These are phyloP conservation scores for Xenopus petersii DNA, from an alignment of 2,797 vertebrate genomes.

Conservation along the genomic window DNA sequence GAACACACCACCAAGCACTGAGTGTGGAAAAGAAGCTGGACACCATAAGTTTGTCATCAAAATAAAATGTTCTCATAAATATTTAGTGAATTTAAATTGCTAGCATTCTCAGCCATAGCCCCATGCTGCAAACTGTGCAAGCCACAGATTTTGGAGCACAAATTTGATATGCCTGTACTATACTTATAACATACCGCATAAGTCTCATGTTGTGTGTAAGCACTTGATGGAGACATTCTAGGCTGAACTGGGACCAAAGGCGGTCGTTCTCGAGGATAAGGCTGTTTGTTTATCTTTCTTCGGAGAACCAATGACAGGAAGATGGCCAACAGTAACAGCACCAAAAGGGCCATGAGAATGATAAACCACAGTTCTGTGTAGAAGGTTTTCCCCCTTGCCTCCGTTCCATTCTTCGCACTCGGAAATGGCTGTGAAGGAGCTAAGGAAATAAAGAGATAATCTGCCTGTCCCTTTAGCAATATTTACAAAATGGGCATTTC, in stretches of 20 bases:
- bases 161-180: too few relatives aligned
- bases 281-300: constrained; percentile 79
- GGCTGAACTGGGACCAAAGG: constrained; percentile 83
- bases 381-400: constrained; percentile 65
- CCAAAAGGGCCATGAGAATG: constrained; percentile 77
- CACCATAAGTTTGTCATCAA: too few relatives aligned
- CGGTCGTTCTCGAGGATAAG: constrained; percentile 82
- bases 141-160: too few relatives aligned
- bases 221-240: constrained; percentile 70
- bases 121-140: too few relatives aligned
- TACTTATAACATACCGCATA: constrained; percentile 71
- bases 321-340: constrained; percentile 82
- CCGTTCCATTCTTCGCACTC: constrained; percentile 70
- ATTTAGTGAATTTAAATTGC: too few relatives aligned
- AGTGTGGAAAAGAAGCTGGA: too few relatives aligned
- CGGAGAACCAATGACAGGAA: constrained; percentile 84
- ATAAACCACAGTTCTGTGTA: constrained; percentile 94
- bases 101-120: too few relatives aligned
- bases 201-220: constrained; percentile 78
- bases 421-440: constrained; percentile 76
- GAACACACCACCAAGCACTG: too few relatives aligned
- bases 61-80: too few relatives aligned
- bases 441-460: constrained; percentile 52
- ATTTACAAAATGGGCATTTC: constrained; percentile 31
- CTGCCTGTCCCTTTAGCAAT: constrained; percentile 14